A percentile compares a stretch with the other conserved stretches of the same genome.
Conservation (phyloP, 2,113 vertebrate genomes). For the Atlantisia rogersi region DNA sequence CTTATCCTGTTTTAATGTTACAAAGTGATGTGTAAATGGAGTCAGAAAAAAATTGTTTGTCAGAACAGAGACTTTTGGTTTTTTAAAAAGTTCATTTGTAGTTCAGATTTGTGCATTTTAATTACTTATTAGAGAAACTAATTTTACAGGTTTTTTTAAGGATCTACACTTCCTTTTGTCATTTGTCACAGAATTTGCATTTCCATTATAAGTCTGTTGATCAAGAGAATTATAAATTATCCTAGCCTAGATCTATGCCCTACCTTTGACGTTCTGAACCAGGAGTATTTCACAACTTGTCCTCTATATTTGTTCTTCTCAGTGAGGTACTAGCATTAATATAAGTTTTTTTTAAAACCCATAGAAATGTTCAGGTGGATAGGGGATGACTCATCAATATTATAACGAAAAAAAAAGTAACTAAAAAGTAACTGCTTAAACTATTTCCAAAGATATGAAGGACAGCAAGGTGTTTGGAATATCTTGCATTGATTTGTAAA, state of each 20-base stretch:
- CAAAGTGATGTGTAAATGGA: neutral
- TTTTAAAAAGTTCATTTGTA: neutral
- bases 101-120: neutral
- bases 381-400: neutral
- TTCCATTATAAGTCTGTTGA: neutral
- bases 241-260: neutral
- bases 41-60: neutral
- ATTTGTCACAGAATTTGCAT: neutral
- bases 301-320: neutral
- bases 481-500: neutral
- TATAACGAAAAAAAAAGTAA: neutral
- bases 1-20: neutral
- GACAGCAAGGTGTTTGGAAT: neutral
- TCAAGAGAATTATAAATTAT: neutral
- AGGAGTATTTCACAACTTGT: neutral
- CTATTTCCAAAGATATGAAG: neutral
- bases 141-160: neutral
- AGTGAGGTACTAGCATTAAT: neutral
- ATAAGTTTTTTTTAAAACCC: neutral
- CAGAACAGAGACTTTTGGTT: neutral
- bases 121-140: neutral
- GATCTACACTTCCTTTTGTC: neutral
- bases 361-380: neutral
- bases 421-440: neutral
- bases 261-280: neutral